Evolutionary conservation across 1,140 invertebrate genomes (phyloP), one percentile per base, ranked within the genome.

Genomic region (Conus ventricosus): DNA sequence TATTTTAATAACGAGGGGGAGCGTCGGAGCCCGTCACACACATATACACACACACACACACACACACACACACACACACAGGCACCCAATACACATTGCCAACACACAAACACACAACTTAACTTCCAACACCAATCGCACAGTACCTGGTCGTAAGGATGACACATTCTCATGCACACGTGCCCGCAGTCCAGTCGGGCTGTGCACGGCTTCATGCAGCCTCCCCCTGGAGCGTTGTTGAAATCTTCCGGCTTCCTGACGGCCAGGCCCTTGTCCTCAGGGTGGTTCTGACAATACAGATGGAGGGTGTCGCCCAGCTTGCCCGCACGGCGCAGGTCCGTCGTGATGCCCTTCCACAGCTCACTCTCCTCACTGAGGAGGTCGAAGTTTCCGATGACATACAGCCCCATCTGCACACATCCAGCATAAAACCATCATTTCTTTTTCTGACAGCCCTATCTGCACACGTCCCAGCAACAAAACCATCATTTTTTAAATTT

Each of bases 311-410:
- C 63, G 0, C 90, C 90, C 55, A 91, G 6, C 88, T 87, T 90
- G 90, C 76, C 57, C 87, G 89, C 85, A 51, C 85, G 27, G 88
- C 87, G 88, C 39, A 89, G 94, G 63, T 80, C 75, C 11, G 67
- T 17, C 13, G 90, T 55, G 53, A 96, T 95, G 4, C 94, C 92
- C 71, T 89, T 91, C 96, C 96, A 96, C 11, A 96, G 89, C 7
- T 91, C 71, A 91, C 91, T 95, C 55, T 93, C 75, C 1, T 71
- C 20, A 13, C 84, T 94, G 13, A 98, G 92, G 51, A 96, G 95
- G 4, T 96, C 93, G 91, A 97, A 96, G 94, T 98, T 97, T 55
- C 97, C 97, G 89, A 97, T 95, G 20, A 96, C 95, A 91, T 95
- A 97, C 80, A 97, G 92, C 91, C n/a, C 98, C 95, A 96, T 96